Percentiles rank a stretch among this genome's conserved stretches.
These are phyloP conservation scores for Babyrousa celebensis DNA, from an alignment of 2,797 vertebrate genomes.

Conservation along the genomic window DNA sequence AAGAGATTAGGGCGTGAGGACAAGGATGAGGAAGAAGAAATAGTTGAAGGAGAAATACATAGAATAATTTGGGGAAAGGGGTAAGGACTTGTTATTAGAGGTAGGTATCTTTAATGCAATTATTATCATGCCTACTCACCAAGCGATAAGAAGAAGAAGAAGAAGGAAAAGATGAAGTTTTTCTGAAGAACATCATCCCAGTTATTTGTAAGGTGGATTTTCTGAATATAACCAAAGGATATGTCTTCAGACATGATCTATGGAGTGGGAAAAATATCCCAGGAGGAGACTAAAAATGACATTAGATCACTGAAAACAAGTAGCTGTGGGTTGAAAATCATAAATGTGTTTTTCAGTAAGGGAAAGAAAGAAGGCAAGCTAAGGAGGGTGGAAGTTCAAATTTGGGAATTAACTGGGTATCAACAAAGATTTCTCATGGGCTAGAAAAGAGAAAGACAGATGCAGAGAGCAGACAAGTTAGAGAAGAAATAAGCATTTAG, in stretches of 20 bases:
- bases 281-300: not conserved
- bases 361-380: not conserved
- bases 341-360: not conserved
- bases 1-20: not conserved
- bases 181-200: constrained; percentile 9
- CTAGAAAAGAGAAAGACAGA: constrained; percentile 64
- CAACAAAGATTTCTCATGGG: constrained; percentile 86
- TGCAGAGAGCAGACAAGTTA: constrained; percentile 60
- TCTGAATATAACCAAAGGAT: constrained; percentile 4
- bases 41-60: not conserved
- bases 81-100: not conserved
- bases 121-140: not conserved
- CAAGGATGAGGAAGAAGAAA: not conserved
- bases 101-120: not conserved
- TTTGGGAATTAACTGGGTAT: constrained; percentile 83
- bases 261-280: not conserved
- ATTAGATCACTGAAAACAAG: not conserved
- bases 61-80: not conserved
- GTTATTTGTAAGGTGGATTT: not conserved
- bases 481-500: constrained; percentile 86
- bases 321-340: not conserved
- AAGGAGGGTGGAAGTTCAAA: constrained; percentile 68
- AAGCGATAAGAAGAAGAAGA: constrained; percentile 2
- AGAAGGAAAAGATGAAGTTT: not conserved
- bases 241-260: not conserved